phyloP scores from a whole-genome alignment of 2,888 invertebrate species.

The Sympetrum striolatum region DNA sequence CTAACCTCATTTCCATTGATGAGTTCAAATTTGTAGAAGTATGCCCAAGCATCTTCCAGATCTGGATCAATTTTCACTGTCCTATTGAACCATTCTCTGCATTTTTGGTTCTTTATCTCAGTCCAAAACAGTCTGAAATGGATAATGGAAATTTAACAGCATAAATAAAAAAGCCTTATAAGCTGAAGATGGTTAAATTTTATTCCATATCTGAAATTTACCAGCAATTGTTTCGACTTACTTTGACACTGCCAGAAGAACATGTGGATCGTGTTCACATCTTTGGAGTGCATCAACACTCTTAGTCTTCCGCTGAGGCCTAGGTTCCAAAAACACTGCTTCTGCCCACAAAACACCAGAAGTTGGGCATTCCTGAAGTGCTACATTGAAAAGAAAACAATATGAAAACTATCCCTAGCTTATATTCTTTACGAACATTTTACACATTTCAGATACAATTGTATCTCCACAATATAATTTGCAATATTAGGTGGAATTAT shows the following conservation, averaged over 20 bases:
- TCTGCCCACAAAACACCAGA: constrained; percentile 97
- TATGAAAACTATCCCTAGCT: too few relatives aligned
- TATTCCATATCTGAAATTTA: not conserved
- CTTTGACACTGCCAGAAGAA: constrained; percentile 94
- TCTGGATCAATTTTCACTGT: constrained; percentile 98
- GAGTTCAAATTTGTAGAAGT: constrained; percentile 95
- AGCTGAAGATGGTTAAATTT: too few relatives aligned
- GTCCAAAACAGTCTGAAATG: constrained; percentile 85
- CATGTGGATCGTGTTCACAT: constrained; percentile 97
- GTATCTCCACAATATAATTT: too few relatives aligned
- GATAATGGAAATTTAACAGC: not conserved
- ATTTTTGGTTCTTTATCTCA: constrained; percentile 90
- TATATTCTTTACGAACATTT: too few relatives aligned
- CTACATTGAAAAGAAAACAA: constrained; percentile 52
- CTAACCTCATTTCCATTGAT: constrained; percentile 84
- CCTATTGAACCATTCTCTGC: constrained; percentile 97
- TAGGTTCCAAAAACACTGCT: constrained; percentile 95
- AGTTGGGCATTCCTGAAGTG: constrained; percentile 68
- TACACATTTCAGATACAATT: too few relatives aligned
- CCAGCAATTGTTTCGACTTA: constrained; percentile 54
- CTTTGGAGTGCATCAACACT: constrained; percentile 97
- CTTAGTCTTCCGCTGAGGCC: constrained; percentile 95
- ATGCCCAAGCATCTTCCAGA: constrained; percentile 97
- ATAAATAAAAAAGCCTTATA: not conserved
- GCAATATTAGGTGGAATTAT: too few relatives aligned